A percentile compares a stretch with the other conserved stretches of the same genome.
phyloP scores from a whole-genome alignment of 2,888 invertebrate species.

The Spisula subtruncata region DNA sequence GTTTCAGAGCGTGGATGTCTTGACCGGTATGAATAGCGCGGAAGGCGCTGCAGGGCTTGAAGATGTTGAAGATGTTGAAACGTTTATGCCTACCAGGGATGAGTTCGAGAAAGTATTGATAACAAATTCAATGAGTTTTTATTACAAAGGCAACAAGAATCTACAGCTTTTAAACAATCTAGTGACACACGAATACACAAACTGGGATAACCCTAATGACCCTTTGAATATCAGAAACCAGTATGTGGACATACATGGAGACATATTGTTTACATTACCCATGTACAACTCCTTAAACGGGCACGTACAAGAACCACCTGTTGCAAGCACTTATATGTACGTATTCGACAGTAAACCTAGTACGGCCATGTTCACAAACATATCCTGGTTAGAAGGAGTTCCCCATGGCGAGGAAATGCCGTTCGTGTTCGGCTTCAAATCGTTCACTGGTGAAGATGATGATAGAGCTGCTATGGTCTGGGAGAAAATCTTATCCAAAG shows the following conservation, averaged over 20 bases:
- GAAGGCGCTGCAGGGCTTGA: conserved; percentile 36
- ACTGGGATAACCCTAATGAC: conserved; percentile 47
- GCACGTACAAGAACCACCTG: conserved; percentile 26
- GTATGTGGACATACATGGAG: conserved; percentile 33
- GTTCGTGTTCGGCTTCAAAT: conserved; percentile 44
- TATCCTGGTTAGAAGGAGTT: conserved; percentile 32
- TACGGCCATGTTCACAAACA: not conserved
- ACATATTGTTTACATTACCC: not conserved
- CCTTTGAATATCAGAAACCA: conserved; percentile 6
- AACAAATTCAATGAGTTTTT: not conserved
- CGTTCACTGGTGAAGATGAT: not conserved
- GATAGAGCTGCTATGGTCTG: not conserved
- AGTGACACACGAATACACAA: conserved; percentile 50
- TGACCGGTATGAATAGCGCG: conserved; percentile 39
- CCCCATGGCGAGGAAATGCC: conserved; percentile 49
- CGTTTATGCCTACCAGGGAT: conserved; percentile 22
- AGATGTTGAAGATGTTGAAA: conserved; percentile 21
- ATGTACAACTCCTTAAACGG: conserved; percentile 32
- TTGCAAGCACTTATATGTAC: conserved; percentile 33
- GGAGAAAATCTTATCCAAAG: conserved; percentile 87
- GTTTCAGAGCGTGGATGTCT: conserved; percentile 41
- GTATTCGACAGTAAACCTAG: not conserved
- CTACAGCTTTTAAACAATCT: no score
- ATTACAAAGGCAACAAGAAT: not conserved
- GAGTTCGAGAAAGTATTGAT: conserved; percentile 33